Percentiles rank a stretch among this genome's conserved stretches.
Conservation (phyloP, 2,113 vertebrate genomes). For the Alaudala cheleensis region DNA sequence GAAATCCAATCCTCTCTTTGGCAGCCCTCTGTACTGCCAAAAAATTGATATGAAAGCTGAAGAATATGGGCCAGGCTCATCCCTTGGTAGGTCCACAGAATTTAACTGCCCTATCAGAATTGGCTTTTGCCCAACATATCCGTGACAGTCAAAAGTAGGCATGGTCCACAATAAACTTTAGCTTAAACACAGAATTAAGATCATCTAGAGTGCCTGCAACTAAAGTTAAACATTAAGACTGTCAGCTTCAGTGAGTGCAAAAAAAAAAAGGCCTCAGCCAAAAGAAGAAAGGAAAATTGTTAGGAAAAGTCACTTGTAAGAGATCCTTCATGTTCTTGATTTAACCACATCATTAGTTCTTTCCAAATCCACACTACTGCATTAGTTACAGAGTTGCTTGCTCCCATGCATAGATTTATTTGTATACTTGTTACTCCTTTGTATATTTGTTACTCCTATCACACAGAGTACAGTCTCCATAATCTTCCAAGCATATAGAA, state of each 20-base stretch:
- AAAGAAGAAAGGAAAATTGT: not conserved
- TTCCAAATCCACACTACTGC: not conserved
- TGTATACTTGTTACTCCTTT: not conserved
- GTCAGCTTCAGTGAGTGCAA: not conserved
- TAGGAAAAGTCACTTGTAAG: not conserved
- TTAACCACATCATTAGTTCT: not conserved
- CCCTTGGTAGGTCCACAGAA: not conserved
- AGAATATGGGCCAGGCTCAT: not conserved
- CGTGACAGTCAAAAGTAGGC: not conserved
- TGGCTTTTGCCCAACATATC: not conserved
- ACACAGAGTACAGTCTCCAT: not conserved
- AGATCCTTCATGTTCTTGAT: not conserved
- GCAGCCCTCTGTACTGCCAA: not conserved
- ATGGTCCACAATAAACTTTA: not conserved
- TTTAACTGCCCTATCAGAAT: not conserved
- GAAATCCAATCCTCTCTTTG: not conserved
- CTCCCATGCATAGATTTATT: not conserved
- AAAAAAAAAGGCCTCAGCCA: not conserved
- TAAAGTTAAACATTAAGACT: not conserved
- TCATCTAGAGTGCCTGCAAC: not conserved
- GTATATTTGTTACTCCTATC: not conserved
- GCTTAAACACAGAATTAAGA: not conserved
- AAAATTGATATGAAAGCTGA: not conserved
- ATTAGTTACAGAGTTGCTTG: not conserved
- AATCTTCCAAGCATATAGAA: not conserved